Percentiles rank a stretch among this genome's conserved stretches.
Evolutionary conservation across 2,888 invertebrate species (phyloP).

Genomic region (Cephus sareptanus): DNA sequence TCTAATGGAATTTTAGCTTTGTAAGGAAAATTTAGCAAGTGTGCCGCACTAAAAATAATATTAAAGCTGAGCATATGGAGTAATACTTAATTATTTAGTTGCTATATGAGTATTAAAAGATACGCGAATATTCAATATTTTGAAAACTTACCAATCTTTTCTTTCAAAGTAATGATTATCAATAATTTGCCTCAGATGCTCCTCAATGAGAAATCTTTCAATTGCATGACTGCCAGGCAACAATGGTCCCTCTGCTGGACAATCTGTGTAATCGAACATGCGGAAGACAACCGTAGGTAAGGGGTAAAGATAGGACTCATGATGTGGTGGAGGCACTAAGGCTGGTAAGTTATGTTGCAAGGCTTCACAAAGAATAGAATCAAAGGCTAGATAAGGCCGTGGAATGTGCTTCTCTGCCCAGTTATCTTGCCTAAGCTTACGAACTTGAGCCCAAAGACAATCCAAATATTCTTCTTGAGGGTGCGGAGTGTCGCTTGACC

Average conservation of each 20-base stretch:
- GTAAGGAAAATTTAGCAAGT: constrained; percentile 91
- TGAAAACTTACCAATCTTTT: constrained; percentile 82
- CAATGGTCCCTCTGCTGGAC: constrained; percentile 87
- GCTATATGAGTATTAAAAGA: neutral
- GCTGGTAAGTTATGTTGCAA: constrained; percentile 94
- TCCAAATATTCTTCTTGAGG: constrained; percentile 97
- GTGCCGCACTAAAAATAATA: constrained; percentile 76
- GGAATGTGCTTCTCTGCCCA: constrained; percentile 98
- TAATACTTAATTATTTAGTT: neutral
- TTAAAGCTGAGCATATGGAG: neutral
- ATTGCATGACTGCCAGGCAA: constrained; percentile 97
- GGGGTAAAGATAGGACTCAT: constrained; percentile 90
- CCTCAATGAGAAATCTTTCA: constrained; percentile 97
- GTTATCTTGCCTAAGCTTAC: constrained; percentile 90
- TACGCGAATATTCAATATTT: neutral
- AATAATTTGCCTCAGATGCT: constrained; percentile 94
- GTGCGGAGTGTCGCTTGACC: constrained; percentile 94
- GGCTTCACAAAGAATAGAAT: constrained; percentile 94
- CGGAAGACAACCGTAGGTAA: constrained; percentile 95
- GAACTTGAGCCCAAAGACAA: constrained; percentile 94
- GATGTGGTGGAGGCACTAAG: constrained; percentile 93
- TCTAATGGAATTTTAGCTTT: constrained; percentile 95
- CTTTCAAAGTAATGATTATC: constrained; percentile 88
- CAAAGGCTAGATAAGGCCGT: constrained; percentile 95
- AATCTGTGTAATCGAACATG: constrained; percentile 99